Evolutionary conservation across 2,113 vertebrate genomes (phyloP).

Genomic region (Argyrosomus japonicus): DNA sequence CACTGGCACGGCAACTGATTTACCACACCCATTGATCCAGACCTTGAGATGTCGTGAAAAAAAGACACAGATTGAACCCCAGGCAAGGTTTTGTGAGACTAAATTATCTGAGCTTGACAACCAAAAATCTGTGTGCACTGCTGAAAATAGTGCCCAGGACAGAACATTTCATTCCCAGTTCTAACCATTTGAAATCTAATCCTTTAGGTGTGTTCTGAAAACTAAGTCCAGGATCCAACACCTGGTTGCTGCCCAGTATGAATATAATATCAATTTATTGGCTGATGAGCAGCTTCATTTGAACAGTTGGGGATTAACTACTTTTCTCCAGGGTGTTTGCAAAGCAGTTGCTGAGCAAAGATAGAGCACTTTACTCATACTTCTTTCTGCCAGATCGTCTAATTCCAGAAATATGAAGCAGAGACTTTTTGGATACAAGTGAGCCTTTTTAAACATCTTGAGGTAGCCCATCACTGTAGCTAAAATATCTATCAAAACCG

Average conservation of each 20-base stretch:
- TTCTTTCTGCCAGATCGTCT: constrained; percentile 17
- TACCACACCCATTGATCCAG: constrained; percentile 73
- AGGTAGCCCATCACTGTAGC: neutral
- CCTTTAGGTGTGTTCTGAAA: neutral
- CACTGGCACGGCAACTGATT: constrained; percentile 70
- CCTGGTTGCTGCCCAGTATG: constrained; percentile 5
- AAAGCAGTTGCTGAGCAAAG: constrained; percentile 36
- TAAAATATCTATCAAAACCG: constrained; percentile 12
- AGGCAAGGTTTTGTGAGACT: constrained; percentile 47
- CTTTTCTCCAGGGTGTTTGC: constrained; percentile 37
- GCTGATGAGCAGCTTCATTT: constrained; percentile 29
- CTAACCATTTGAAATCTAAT: constrained; percentile 1
- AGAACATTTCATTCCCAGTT: constrained; percentile 19
- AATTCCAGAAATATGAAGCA: constrained; percentile 4
- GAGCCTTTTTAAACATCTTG: constrained; percentile 13
- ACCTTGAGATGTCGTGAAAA: constrained; percentile 70
- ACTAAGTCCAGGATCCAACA: neutral
- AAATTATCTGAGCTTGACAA: constrained; percentile 45
- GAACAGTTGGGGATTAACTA: constrained; percentile 35
- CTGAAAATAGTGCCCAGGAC: constrained; percentile 24
- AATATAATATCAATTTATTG: constrained; percentile 13
- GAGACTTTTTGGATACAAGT: constrained; percentile 6
- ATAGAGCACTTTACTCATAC: constrained; percentile 23
- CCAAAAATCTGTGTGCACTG: constrained; percentile 22
- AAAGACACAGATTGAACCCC: constrained; percentile 37